Percentiles rank a stretch among this genome's conserved stretches.
Evolutionary conservation across 2,888 invertebrate species (phyloP).

Genomic region (Heteromurus nitidus): DNA sequence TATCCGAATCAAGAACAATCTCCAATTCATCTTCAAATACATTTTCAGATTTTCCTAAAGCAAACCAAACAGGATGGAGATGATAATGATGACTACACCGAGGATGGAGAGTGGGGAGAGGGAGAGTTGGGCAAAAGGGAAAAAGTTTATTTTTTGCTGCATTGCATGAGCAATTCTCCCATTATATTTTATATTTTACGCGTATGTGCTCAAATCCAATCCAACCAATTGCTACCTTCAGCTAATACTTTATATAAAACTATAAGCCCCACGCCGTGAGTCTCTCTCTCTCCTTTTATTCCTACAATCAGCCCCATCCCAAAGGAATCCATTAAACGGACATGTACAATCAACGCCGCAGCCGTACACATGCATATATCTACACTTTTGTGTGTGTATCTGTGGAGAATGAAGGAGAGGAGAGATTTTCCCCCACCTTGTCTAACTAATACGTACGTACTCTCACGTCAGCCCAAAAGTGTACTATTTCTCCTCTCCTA

Average conservation of each 20-base stretch:
- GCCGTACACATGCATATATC: slow-evolving; percentile 6
- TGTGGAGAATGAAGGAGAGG: background rate
- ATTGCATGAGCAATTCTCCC: slow-evolving; percentile 12
- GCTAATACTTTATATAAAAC: slow-evolving; percentile 39
- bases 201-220: slow-evolving; percentile 51
- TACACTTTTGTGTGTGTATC: background rate
- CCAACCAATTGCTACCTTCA: slow-evolving; percentile 53
- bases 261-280: slow-evolving; percentile 11
- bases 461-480: too few species aligned
- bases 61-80: slow-evolving; percentile 37
- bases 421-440: slow-evolving; percentile 51
- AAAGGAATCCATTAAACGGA: slow-evolving; percentile 74
- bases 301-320: slow-evolving; percentile 69
- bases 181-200: slow-evolving; percentile 44
- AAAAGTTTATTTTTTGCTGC: slow-evolving; percentile 35
- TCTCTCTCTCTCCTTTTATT: slow-evolving; percentile 39
- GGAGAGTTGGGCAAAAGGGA: background rate
- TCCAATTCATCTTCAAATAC: slow-evolving; percentile 48
- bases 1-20: slow-evolving; percentile 44
- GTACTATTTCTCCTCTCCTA: background rate
- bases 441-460: too few species aligned
- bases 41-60: slow-evolving; percentile 43
- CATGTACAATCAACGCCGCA: slow-evolving; percentile 72
- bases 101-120: slow-evolving; percentile 10
- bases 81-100: slow-evolving; percentile 10